These are phyloP conservation scores for Uropetala carovei DNA, from an alignment of 2,888 invertebrate species.

Conservation along the genomic window DNA sequence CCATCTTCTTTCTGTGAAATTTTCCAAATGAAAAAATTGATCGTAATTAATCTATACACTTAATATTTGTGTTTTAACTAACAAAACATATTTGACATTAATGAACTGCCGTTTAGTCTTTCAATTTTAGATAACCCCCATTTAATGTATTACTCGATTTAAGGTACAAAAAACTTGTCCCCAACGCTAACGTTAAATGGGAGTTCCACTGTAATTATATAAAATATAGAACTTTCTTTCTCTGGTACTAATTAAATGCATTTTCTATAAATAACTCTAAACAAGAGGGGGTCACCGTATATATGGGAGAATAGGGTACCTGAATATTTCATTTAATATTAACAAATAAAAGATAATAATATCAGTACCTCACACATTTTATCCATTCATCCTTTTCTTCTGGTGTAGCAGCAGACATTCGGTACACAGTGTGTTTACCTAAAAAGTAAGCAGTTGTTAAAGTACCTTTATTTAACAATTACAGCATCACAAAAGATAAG, in stretches of 20 bases:
- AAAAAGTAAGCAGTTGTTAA: neutral
- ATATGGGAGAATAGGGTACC: neutral
- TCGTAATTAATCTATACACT: too few species aligned
- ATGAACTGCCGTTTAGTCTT: too few species aligned
- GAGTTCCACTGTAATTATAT: too few species aligned
- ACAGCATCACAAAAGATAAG: neutral
- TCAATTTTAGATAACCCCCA: too few species aligned
- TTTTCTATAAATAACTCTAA: neutral
- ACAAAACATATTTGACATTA: too few species aligned
- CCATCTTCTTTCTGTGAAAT: too few species aligned
- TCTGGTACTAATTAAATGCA: neutral
- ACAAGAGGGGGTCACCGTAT: neutral
- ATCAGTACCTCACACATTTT: slow-evolving; percentile 83
- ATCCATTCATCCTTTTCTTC: slow-evolving; percentile 99
- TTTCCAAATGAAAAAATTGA: too few species aligned
- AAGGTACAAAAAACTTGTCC: too few species aligned
- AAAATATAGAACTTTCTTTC: too few species aligned
- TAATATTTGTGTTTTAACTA: too few species aligned
- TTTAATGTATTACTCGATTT: too few species aligned
- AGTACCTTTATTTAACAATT: neutral
- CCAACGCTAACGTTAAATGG: too few species aligned
- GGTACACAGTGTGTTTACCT: slow-evolving; percentile 87
- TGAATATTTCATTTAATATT: neutral
- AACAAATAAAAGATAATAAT: neutral
- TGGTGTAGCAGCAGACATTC: slow-evolving; percentile 96